phyloP scores from a whole-genome alignment of 2,113 vertebrate species.

The Oreotrochilus melanogaster region DNA sequence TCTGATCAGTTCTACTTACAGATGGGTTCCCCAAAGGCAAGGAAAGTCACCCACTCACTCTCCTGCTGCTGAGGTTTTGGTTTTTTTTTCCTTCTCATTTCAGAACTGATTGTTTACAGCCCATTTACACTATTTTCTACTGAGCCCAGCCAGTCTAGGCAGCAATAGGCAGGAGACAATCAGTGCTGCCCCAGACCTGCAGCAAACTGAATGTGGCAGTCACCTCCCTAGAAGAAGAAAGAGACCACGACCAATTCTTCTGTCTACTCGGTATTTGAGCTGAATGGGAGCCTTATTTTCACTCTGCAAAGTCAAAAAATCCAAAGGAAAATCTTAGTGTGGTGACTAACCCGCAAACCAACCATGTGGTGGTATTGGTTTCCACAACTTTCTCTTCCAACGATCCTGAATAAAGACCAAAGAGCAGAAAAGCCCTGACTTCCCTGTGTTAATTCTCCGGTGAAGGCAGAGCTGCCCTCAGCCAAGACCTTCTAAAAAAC shows the following conservation, averaged over 20 bases:
- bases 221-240: background rate
- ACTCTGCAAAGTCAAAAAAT: background rate
- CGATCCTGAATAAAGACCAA: background rate
- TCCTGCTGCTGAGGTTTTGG: background rate
- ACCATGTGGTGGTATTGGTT: background rate
- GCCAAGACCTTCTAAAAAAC: background rate
- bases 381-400: conserved; percentile 26
- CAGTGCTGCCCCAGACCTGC: background rate
- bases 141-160: background rate
- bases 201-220: background rate
- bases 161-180: background rate
- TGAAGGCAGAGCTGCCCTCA: background rate
- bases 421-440: background rate
- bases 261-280: rapidly evolving
- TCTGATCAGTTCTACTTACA: conserved; percentile 19
- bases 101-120: conserved; percentile 20
- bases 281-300: background rate
- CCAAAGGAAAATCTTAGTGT: background rate
- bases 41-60: background rate
- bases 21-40: background rate
- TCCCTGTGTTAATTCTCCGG: background rate
- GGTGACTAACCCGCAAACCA: background rate
- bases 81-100: background rate
- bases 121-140: conserved; percentile 22
- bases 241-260: background rate